Evolutionary conservation across 1,140 invertebrate species (phyloP), one percentile per base, ranked within the genome.

Genomic region (Apocrypta bakeri): DNA sequence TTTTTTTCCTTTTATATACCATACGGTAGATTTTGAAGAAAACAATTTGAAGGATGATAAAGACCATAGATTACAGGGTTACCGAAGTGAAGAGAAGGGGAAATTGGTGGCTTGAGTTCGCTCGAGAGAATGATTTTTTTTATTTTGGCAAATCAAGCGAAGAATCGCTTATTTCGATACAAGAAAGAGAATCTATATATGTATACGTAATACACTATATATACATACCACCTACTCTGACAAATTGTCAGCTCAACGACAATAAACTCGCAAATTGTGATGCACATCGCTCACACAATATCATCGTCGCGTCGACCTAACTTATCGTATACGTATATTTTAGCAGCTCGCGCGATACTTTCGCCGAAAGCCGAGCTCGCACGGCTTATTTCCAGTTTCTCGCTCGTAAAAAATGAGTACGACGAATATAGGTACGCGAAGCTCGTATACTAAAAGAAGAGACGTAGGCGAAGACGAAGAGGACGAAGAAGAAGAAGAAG

Each of bases 371-470:
- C 48, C 27, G 2, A 14, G 64, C 64, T 29, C 4, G 64, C 64
- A 27, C 64, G 71, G 33, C 37, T 73, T 73, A 73, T 73, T 42
- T 73, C 25, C 40, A 40, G 33, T 56, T 56, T 56, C 42, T 48
- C 42, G 48, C 6, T 7, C 48, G 48, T 56, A 56, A 56, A 56
- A 56, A 56, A 7, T 17, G 48, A 3, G 17, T 6, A n/a, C 21
- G 42, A 48, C 14, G 42, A 1, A 8, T 48, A 48, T 48, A 48
- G 42, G 42, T 17, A 14, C 31, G 69, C 69, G 31, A 42, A 1
- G 40, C 71, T 40, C 33, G 71, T 24, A 14, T 24, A 42, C 9
- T 11, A 25, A 68, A 68, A 68, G 14, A 68, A 31, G 29, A 12
- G 64, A 66, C 68, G 68, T 6, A 29, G 25, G 31, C 17, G 11